Percentiles rank a stretch among this genome's conserved stretches.
phyloP scores from a whole-genome alignment of 2,888 invertebrate genomes.

The Allacma fusca region DNA sequence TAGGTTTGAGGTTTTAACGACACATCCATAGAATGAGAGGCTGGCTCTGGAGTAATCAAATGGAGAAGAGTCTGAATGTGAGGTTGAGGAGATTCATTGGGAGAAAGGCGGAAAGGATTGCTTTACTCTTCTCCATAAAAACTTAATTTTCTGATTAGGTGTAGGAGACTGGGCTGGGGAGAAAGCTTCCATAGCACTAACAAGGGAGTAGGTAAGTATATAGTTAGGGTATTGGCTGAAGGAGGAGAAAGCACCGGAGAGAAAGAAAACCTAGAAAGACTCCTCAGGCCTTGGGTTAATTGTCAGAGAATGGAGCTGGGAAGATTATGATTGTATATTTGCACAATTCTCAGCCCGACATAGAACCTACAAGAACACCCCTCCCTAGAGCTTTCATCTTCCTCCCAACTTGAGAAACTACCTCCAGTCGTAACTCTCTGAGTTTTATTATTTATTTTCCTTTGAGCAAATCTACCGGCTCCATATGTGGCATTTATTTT shows the following conservation, averaged over 20 bases:
- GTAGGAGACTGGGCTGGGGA: conserved; percentile 14
- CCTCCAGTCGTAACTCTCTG: not conserved
- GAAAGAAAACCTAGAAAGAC: not conserved
- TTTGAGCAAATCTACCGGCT: not conserved
- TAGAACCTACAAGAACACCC: not conserved
- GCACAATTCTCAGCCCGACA: too few relatives aligned
- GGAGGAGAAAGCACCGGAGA: conserved; percentile 10
- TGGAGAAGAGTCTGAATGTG: not conserved
- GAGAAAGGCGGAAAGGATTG: conserved; percentile 29
- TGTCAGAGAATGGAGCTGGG: conserved; percentile 38
- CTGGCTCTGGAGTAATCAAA: not conserved
- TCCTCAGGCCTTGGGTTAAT: conserved; percentile 37
- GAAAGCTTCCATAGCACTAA: not conserved
- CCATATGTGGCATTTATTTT: conserved; percentile 16
- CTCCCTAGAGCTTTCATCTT: conserved; percentile 3
- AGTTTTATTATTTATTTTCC: conserved; percentile 10
- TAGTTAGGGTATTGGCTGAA: not conserved
- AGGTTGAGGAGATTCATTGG: not conserved
- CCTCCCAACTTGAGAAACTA: not conserved
- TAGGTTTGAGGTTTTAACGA: too few relatives aligned
- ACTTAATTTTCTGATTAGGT: conserved; percentile 52
- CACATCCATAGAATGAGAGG: too few relatives aligned
- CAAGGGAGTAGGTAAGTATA: not conserved
- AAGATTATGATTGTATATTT: not conserved
- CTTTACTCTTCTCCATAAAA: conserved; percentile 49